These are phyloP conservation scores for Epinephelus awoara DNA, from an alignment of 2,797 vertebrate genomes.

Conservation along the genomic window DNA sequence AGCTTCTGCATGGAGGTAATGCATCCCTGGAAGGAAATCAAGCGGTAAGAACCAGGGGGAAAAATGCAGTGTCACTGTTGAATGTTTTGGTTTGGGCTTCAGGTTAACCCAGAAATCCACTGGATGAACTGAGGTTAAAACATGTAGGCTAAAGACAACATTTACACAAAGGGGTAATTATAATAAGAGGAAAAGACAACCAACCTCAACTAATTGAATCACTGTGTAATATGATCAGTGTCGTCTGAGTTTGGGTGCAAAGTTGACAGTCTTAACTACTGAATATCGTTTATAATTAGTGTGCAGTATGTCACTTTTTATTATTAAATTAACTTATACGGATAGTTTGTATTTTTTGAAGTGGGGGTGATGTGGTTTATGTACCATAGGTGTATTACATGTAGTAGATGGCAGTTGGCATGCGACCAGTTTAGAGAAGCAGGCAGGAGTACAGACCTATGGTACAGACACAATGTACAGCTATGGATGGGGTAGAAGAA, in stretches of 20 bases:
- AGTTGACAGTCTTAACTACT: neutral
- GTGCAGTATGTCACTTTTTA: neutral
- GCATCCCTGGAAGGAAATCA: conserved; percentile 88
- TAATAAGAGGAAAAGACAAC: neutral
- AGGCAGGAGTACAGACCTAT: too few species aligned
- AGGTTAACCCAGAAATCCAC: neutral
- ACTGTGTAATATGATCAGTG: neutral
- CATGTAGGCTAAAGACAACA: neutral
- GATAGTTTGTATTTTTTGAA: too few species aligned
- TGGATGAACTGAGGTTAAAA: neutral
- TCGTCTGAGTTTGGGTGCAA: neutral
- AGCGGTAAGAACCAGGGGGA: neutral
- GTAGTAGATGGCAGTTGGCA: too few species aligned
- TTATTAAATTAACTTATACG: neutral
- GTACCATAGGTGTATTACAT: too few species aligned
- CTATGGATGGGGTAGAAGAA: too few species aligned
- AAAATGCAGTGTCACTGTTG: neutral
- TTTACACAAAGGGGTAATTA: too few species aligned
- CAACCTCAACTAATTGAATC: neutral
- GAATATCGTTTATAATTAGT: neutral
- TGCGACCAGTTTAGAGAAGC: too few species aligned
- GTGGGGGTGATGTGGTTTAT: too few species aligned
- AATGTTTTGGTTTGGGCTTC: neutral
- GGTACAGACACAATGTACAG: too few species aligned
- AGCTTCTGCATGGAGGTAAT: conserved; percentile 98